Percentiles rank a stretch among this genome's conserved stretches.
Evolutionary conservation across 2,888 invertebrate genomes (phyloP).

Genomic region (Drosophila prolongata): DNA sequence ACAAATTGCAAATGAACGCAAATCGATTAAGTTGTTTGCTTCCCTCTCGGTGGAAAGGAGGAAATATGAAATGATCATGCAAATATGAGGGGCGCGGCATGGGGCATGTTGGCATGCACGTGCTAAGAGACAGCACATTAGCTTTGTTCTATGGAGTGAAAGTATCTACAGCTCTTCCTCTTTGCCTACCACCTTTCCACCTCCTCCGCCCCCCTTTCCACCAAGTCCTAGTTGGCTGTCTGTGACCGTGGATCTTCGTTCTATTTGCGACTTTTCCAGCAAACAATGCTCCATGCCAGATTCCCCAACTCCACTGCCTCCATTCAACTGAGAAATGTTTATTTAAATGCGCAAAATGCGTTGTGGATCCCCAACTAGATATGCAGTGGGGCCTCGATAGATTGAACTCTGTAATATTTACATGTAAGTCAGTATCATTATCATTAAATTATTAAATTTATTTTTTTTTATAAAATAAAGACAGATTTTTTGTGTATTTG

Average conservation of each 20-base stretch:
- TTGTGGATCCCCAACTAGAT: slow-evolving; percentile 46
- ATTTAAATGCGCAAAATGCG: slow-evolving; percentile 77
- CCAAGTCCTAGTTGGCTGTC: slow-evolving; percentile 24
- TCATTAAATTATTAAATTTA: no score
- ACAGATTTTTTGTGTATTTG: neutral
- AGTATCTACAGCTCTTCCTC: slow-evolving; percentile 40
- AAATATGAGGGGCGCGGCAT: slow-evolving; percentile 50
- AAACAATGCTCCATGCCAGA: slow-evolving; percentile 61
- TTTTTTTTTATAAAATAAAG: no score
- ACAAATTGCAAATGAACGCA: slow-evolving; percentile 78
- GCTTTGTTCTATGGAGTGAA: slow-evolving; percentile 68
- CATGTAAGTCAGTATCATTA: no score
- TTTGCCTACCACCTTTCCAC: neutral
- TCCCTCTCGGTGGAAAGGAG: slow-evolving; percentile 1
- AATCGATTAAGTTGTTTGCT: slow-evolving; percentile 77
- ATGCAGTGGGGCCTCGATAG: slow-evolving; percentile 13
- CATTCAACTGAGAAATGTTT: slow-evolving; percentile 69
- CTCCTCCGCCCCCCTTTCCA: neutral
- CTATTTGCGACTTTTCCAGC: slow-evolving; percentile 48
- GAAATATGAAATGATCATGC: slow-evolving; percentile 75
- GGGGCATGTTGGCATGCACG: slow-evolving; percentile 52
- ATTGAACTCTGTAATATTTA: neutral
- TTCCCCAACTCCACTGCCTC: slow-evolving; percentile 14
- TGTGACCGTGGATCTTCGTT: slow-evolving; percentile 39
- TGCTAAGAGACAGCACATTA: slow-evolving; percentile 60